These are phyloP conservation scores for Urocyon cinereoargenteus DNA, from an alignment of 2,797 vertebrate species.

Conservation along the genomic window DNA sequence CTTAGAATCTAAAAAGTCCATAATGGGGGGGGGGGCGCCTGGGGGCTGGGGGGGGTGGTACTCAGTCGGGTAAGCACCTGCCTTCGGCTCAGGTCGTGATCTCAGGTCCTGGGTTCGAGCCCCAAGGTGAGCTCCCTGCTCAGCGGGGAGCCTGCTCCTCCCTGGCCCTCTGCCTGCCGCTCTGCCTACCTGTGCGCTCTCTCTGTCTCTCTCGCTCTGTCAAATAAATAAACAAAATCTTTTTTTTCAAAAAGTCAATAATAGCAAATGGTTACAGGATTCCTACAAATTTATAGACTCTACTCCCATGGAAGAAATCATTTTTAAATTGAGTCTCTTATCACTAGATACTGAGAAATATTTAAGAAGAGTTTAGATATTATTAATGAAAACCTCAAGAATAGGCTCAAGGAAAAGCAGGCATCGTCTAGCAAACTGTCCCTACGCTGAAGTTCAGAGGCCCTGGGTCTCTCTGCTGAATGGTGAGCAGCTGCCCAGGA, in stretches of 20 bases:
- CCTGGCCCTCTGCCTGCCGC: no score
- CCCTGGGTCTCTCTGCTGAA: background rate
- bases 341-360: background rate
- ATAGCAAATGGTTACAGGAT: background rate
- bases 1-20: slow-evolving; percentile 16
- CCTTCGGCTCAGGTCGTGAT: no score
- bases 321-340: background rate
- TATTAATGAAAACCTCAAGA: background rate
- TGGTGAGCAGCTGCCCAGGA: background rate
- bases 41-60: no score
- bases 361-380: background rate
- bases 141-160: no score
- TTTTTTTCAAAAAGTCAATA: background rate
- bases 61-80: no score
- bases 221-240: no score
- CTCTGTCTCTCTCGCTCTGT: no score
- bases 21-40: background rate
- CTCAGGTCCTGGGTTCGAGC: no score
- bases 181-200: no score
- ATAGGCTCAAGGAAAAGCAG: background rate
- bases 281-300: background rate
- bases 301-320: background rate
- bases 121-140: no score
- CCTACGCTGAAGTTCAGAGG: background rate
- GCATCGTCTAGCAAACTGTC: background rate